Evolutionary conservation across 2,113 vertebrate species (phyloP), one percentile per base, ranked within the genome.

Genomic region (Onychostoma macrolepis): DNA sequence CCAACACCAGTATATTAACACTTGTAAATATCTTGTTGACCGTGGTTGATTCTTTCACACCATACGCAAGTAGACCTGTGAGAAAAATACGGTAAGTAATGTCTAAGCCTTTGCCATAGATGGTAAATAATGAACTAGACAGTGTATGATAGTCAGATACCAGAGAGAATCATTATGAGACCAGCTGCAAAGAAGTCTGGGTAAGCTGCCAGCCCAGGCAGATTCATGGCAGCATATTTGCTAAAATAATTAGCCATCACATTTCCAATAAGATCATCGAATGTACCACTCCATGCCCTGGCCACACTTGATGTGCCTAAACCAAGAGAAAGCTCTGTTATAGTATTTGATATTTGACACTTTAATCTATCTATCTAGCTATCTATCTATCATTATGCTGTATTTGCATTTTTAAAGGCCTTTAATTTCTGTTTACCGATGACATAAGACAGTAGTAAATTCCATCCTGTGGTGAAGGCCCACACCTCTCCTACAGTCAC

Each of bases 391-490:
- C 58, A 24, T 58, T 58, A 58, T 2, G 21, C 7, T 69, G 65
- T 17, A 63, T 1, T 30, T 45, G 38, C 4, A 43, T 28, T 26
- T 76, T 76, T 2, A 76, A 17, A 45, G 8, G 7, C 41, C 43
- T 61, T 13, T 56, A 1, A 36, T 24, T 89, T 17, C 30, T 79
- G 87, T 81, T 91, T 96, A 92, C 96, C 96, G 7, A 97, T 97
- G 83, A 97, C 28, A 1, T 96, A 97, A 58, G 96, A 96, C 26
- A 97, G 95, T 9, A 98, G 91, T 86, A 98, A 93, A 88, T 97
- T 97, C 96, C 97, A 97, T 0, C 96, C 97, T 0, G 96, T 93
- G 1, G 96, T 88, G 82, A 97, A 97, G 0, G 96, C 96, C 93
- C 96, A 95, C 74, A 97, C 91, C 91, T 97, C 96, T 0, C 96